A percentile compares a stretch with the other conserved stretches of the same genome.
Conservation (phyloP, 2,113 vertebrate genomes). For the Pelecanoides urinatrix region DNA sequence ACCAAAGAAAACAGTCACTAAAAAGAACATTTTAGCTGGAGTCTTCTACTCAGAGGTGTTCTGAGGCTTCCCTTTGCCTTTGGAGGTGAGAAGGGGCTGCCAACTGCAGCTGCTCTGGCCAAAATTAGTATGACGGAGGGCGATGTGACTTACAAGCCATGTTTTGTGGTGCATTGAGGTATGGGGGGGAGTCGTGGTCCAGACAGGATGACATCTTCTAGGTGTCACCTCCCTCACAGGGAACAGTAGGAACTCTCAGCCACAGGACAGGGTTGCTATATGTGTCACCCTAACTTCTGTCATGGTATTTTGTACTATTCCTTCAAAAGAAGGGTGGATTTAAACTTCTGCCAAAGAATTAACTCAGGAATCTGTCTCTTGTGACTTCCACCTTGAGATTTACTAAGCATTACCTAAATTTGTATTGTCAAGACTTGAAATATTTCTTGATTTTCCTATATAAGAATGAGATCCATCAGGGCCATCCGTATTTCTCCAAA, state of each 20-base stretch:
- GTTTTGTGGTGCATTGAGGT: background rate
- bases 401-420: background rate
- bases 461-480: background rate
- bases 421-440: background rate
- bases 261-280: rapidly evolving
- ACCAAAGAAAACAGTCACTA: background rate
- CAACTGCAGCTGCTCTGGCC: background rate
- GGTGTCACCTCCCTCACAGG: background rate
- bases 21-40: background rate
- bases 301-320: background rate
- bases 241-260: background rate
- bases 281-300: background rate
- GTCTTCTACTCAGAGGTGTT: background rate
- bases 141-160: background rate
- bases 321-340: background rate
- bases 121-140: rapidly evolving
- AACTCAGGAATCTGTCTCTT: background rate
- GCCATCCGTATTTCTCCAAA: background rate
- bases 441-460: background rate
- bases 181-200: background rate
- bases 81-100: background rate
- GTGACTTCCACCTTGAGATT: background rate
- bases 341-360: background rate
- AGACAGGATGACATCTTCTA: background rate
- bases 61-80: background rate